These are phyloP conservation scores for Allolobophora icterica DNA, from an alignment of 2,888 invertebrate species.

Conservation along the genomic window DNA sequence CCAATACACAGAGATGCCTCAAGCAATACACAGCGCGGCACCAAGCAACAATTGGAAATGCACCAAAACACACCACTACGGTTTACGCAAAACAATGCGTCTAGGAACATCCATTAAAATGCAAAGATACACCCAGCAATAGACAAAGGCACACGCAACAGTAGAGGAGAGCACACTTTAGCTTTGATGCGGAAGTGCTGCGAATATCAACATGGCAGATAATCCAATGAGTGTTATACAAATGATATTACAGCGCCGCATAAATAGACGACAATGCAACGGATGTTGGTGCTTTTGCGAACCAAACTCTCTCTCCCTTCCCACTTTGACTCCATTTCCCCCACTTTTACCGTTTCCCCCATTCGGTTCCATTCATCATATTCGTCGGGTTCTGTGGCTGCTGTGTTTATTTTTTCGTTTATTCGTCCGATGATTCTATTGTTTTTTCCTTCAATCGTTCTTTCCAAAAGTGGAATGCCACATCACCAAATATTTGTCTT, in stretches of 20 bases:
- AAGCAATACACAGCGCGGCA: not conserved
- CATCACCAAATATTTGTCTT: too few relatives aligned
- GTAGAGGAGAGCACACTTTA: not conserved
- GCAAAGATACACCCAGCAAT: not conserved
- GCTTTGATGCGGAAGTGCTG: not conserved
- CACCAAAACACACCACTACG: not conserved
- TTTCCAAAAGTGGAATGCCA: too few relatives aligned
- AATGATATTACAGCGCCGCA: not conserved
- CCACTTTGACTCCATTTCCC: not conserved
- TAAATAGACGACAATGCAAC: not conserved
- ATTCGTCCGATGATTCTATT: not conserved
- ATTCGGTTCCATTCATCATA: not conserved
- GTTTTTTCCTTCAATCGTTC: not conserved
- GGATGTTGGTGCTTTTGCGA: not conserved
- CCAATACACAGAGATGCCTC: not conserved
- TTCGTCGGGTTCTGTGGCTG: not conserved
- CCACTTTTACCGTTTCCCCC: not conserved
- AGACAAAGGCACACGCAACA: not conserved
- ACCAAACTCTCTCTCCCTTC: not conserved
- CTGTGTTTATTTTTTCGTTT: not conserved
- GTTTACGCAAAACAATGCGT: too few relatives aligned
- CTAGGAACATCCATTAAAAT: not conserved
- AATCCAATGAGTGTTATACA: constrained; percentile 8
- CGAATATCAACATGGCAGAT: not conserved
- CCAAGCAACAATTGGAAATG: not conserved